Evolutionary conservation across 2,113 vertebrate genomes (phyloP), one percentile per base, ranked within the genome.

Genomic region (Regulus satrapa): DNA sequence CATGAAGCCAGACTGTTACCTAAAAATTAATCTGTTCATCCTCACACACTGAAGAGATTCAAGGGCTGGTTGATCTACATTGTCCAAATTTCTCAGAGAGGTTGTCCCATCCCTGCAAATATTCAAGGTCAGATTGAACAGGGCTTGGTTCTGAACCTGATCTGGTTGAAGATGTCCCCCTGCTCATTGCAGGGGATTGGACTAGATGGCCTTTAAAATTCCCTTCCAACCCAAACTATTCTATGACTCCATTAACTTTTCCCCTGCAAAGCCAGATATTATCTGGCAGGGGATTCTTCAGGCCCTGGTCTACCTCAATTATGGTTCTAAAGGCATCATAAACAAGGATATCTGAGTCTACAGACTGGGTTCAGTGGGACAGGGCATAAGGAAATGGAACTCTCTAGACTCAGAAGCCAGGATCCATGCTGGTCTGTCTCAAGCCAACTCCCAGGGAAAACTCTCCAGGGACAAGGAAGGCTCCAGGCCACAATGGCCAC

Each of bases 1-100:
- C 84, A 81, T 51, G 84, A 91, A 74, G 84, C 68, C 89, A 94
- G 55, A 18, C 77, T 91, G 80, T 80, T 91, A 89, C 80, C 80
- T 92, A 87, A 81, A 69, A 51, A 43, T 29, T 29, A 84, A 76
- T 75, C 48, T 56, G 54, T 24, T 94, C 64, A 77, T 43, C 34
- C 32, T 89, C 73, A 87, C 51, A 51, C 16, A 14, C 12, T 17
- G 4, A 63, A 52, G 63, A 45, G 71, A 79, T 25, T 79, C 13
- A 43, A 51, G 46, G 41, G 40, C 29, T 67, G 61, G 13, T 17
- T 89, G 45, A 89, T 21, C 16, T 3, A 52, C 25, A 52, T 67
- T 25, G 25, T 43, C 24, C 46, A 34, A 16, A 54, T 40, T 75
- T 10, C 61, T 28, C 54, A 7, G 14, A 58, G 61, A 68, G 29